Evolutionary conservation across 2,113 vertebrate genomes (phyloP).

Genomic region (Pantherophis guttatus): DNA sequence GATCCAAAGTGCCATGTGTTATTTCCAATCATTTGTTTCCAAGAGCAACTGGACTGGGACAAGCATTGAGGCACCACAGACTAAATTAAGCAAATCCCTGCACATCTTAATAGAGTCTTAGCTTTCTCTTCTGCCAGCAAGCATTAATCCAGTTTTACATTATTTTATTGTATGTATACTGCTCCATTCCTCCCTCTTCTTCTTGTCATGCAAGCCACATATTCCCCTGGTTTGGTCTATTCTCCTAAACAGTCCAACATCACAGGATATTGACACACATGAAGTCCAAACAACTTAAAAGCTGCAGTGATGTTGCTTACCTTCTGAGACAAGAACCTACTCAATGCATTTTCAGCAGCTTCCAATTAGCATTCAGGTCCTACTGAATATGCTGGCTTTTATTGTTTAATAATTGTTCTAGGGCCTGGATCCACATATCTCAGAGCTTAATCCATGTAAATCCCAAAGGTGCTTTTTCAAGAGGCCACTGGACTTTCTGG

Average conservation of each 20-base stretch:
- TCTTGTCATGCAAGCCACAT: neutral
- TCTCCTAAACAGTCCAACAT: neutral
- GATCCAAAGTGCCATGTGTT: conserved; percentile 4
- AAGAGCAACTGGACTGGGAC: conserved; percentile 6
- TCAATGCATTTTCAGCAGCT: neutral
- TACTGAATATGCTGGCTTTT: neutral
- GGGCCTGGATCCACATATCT: neutral
- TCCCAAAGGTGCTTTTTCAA: too few species aligned
- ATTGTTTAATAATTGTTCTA: neutral
- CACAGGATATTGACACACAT: neutral
- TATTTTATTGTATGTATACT: neutral
- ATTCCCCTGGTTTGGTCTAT: neutral
- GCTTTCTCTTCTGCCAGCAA: neutral
- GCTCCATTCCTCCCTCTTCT: neutral
- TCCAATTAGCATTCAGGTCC: neutral
- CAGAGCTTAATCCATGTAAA: neutral
- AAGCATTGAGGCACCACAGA: neutral
- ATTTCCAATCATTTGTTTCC: conserved; percentile 9
- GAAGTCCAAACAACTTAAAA: neutral
- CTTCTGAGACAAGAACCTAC: neutral
- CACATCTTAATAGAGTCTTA: neutral
- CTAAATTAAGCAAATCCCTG: neutral
- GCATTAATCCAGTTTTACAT: neutral
- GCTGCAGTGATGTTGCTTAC: neutral
- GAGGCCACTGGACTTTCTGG: too few species aligned